These are phyloP conservation scores for Cyphomyrus plagiostoma DNA, from an alignment of 2,113 vertebrate species.

Conservation along the genomic window DNA sequence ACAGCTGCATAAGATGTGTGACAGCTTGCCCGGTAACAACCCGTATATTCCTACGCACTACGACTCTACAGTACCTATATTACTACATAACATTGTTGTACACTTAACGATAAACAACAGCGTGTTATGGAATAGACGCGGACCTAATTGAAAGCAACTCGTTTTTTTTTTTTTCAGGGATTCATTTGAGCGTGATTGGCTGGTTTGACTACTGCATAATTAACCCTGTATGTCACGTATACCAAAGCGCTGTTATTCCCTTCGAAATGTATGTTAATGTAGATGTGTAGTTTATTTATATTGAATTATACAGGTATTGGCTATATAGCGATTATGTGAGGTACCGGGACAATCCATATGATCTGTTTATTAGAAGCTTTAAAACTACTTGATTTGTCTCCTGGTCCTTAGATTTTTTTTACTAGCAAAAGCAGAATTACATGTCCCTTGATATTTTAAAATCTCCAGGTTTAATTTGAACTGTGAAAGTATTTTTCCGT, in stretches of 20 bases:
- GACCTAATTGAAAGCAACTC: constrained; percentile 37
- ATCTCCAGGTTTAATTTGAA: not conserved
- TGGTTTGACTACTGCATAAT: not conserved
- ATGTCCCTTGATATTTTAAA: not conserved
- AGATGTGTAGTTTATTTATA: not conserved
- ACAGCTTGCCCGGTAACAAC: constrained; percentile 41
- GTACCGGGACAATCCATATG: not conserved
- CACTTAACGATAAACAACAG: not conserved
- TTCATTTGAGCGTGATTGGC: constrained; percentile 6
- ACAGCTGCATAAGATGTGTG: constrained; percentile 25
- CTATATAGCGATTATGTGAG: not conserved
- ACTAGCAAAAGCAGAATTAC: not conserved
- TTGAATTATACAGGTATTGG: not conserved
- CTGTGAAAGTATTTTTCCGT: not conserved
- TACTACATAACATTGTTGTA: not conserved
- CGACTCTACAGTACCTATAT: not conserved
- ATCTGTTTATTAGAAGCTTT: not conserved
- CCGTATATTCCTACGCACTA: not conserved
- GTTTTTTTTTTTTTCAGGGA: not conserved
- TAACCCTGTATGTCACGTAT: not conserved
- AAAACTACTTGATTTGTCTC: not conserved
- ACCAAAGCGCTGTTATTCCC: not conserved
- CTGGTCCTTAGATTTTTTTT: not conserved
- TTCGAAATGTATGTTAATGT: not conserved
- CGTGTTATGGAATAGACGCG: constrained; percentile 3